These are phyloP conservation scores for Chaetodon auriga DNA, from an alignment of 2,113 vertebrate species.

Conservation along the genomic window DNA sequence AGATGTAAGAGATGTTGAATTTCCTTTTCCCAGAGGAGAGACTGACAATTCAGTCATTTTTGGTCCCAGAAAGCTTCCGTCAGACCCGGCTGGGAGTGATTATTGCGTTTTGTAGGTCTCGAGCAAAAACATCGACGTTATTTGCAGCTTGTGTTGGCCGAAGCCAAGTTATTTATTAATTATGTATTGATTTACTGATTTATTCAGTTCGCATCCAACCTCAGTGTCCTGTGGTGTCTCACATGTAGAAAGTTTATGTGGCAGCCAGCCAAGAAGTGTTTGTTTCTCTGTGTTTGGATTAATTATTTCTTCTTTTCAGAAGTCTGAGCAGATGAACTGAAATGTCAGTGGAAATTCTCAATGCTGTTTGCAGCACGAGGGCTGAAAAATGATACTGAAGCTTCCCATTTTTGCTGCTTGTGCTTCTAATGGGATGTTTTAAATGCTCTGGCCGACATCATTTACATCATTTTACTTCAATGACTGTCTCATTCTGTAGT, in stretches of 20 bases:
- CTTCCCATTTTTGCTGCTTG: neutral
- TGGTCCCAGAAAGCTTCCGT: neutral
- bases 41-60: neutral
- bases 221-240: slow-evolving; percentile 5
- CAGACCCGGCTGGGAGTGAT: neutral
- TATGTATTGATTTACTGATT: slow-evolving; percentile 23
- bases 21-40: neutral
- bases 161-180: slow-evolving; percentile 21
- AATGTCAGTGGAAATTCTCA: neutral
- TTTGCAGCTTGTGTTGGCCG: neutral
- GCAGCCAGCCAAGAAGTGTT: neutral
- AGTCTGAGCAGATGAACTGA: neutral
- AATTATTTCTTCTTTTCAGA: neutral
- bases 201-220: neutral
- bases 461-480: neutral
- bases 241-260: neutral
- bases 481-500: neutral
- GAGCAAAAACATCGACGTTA: neutral
- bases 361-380: neutral
- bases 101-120: neutral
- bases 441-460: neutral
- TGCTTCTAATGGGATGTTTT: neutral
- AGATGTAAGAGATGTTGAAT: neutral
- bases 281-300: neutral
- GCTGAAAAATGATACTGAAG: neutral